Base-by-base conservation (phyloP, 2,888 invertebrate genomes). In the Plebejus melissa region DNA sequence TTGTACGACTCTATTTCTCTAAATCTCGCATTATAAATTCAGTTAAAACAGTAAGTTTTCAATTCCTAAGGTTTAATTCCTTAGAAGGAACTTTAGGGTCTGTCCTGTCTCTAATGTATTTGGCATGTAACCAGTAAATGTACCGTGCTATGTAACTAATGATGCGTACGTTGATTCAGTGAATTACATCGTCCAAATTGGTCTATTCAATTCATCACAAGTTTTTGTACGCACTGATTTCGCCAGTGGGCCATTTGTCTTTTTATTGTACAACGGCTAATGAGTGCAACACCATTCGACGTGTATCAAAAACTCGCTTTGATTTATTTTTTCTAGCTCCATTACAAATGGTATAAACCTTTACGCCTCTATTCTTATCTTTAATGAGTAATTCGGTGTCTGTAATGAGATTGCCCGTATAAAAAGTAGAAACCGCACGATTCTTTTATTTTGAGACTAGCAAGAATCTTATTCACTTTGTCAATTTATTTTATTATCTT, bases 131-230 rank as follows among this genome's bases (percentile, higher is more conserved):
- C 60, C 13, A 65, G 28, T 13, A 65, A 65, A 36, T 65, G 13
- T 65, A 65, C 32, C 16, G 32, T 65, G 65, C 65, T 65, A 65
- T 36, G 32, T 65, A 36, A 65, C 36, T 65, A 65, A 65, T 77
- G 77, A 74, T 75, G 11, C 65, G 28, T 69, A 41, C 13, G n/a
- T 75, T 75, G 80, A 84, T 82, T 79, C 81, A 81, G 80, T 82
- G 36, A 60, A 81, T 79, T 82, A 81, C 82, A 76, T 82, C 84
- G 84, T 83, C 82, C 83, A 83, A 87, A 87, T 87, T 87, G 86
- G 83, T 82, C 81, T 80, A 85, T 86, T 87, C 85, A 88, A 89
- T 91, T 90, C 88, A 85, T 91, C 88, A 87, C 82, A 81, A 82
- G 83, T 90, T 90, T 90, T 91, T 90, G 86, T 84, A 80, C 79